Conservation (phyloP, 53 echinoderm and acorn worm species). For the Holothuria leucospilota region DNA sequence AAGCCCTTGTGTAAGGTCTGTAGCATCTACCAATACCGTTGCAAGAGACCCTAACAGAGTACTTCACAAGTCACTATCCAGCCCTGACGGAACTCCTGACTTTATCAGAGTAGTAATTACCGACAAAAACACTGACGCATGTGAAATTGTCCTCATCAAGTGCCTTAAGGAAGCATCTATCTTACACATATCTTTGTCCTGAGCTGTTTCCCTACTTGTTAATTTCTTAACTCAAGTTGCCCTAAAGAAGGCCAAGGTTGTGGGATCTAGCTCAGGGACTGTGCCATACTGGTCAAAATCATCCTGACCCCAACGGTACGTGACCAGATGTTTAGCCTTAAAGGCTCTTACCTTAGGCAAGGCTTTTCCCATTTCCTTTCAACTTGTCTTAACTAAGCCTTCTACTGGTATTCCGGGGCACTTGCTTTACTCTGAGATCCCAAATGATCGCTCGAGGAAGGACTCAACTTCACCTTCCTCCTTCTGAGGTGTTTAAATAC, state of each 20-base stretch:
- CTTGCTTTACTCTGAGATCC: not conserved
- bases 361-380: not conserved
- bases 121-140: not conserved
- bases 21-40: not conserved
- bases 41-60: not conserved
- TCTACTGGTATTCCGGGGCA: not conserved
- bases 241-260: not conserved
- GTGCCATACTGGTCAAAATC: not conserved
- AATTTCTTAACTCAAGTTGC: not conserved
- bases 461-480: not conserved
- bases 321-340: not conserved
- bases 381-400: constrained; percentile 1
- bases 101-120: not conserved
- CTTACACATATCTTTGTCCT: not conserved
- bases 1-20: not conserved
- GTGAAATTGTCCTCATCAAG: not conserved
- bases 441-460: not conserved
- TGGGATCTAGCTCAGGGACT: not conserved
- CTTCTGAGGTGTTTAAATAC: not conserved
- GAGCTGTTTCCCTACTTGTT: not conserved
- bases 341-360: not conserved
- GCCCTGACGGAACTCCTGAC: not conserved
- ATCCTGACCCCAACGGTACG: not conserved
- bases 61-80: not conserved
- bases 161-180: constrained; percentile 1